Conservation (phyloP, 53 echinoderm and acorn worm genomes). For the Henricia sp. region DNA sequence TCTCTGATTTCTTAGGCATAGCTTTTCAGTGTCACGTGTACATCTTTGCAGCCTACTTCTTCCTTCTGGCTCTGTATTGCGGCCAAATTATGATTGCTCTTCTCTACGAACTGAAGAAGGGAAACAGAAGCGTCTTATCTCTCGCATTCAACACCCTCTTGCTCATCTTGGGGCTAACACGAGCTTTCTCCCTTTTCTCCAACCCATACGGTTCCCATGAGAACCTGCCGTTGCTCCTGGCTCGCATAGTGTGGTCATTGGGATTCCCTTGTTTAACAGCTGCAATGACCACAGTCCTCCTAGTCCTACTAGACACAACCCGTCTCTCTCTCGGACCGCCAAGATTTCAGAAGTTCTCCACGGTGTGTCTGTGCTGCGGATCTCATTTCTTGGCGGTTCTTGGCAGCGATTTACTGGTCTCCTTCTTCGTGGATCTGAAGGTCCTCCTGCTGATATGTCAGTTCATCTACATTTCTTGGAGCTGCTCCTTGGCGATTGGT, state of each 20-base stretch:
- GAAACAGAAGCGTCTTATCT: conserved; percentile 30
- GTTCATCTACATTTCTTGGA: conserved; percentile 76
- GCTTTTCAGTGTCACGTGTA: conserved; percentile 71
- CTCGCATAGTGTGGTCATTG: conserved; percentile 81
- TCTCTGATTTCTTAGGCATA: conserved; percentile 34
- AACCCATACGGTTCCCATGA: conserved; percentile 81
- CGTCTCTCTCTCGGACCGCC: conserved; percentile 86
- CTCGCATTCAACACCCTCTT: conserved; percentile 63
- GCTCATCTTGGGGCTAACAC: conserved; percentile 58
- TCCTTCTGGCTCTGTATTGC: conserved; percentile 52
- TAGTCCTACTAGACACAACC: conserved; percentile 82
- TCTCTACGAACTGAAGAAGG: neutral
- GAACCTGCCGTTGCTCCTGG: conserved; percentile 55
- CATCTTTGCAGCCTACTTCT: conserved; percentile 62
- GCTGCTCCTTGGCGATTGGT: conserved; percentile 62
- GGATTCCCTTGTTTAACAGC: conserved; percentile 82
- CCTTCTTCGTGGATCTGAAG: conserved; percentile 61
- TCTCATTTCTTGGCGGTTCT: conserved; percentile 73
- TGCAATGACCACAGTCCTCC: conserved; percentile 75
- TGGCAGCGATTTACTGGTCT: conserved; percentile 67
- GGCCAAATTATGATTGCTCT: conserved; percentile 37
- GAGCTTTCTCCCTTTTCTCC: conserved; percentile 67
- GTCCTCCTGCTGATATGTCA: conserved; percentile 71
- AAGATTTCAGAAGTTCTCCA: conserved; percentile 76
- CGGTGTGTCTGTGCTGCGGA: conserved; percentile 51